Evolutionary conservation across 1,140 invertebrate species (phyloP).

Genomic region (Doryteuthis pealeii): DNA sequence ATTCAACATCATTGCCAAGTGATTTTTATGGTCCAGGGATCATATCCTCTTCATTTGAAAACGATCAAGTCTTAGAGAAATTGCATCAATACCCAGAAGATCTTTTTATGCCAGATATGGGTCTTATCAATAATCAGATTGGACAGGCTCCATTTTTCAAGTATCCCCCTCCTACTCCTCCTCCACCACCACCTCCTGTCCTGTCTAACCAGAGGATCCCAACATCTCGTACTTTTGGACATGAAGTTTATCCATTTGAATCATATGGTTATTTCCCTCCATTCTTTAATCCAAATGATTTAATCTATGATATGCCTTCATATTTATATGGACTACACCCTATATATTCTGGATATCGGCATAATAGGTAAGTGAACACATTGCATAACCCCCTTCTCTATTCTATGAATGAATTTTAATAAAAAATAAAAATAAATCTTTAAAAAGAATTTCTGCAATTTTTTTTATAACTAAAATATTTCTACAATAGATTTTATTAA

Average conservation of each 20-base stretch:
- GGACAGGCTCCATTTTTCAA: conserved; percentile 18
- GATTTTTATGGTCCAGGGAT: neutral
- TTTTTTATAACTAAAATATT: neutral
- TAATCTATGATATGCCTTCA: conserved; percentile 29
- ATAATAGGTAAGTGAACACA: conserved; percentile 32
- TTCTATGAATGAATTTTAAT: no score
- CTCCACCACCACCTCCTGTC: neutral
- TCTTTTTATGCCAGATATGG: conserved; percentile 14
- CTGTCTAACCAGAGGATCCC: neutral
- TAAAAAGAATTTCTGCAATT: neutral
- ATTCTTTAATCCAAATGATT: conserved; percentile 25
- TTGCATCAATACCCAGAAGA: conserved; percentile 11
- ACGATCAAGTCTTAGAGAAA: conserved; percentile 3
- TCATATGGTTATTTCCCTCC: conserved; percentile 14
- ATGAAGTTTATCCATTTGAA: neutral
- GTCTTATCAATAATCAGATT: conserved; percentile 24
- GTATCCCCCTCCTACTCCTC: neutral
- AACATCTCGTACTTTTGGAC: conserved; percentile 1
- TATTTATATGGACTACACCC: conserved; percentile 38
- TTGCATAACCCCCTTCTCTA: neutral
- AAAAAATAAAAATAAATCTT: neutral
- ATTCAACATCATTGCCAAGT: neutral
- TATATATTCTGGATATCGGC: conserved; percentile 37
- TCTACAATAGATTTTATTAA: neutral
- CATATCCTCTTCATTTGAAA: neutral